Evolutionary conservation across 64 coral and sea anemone species (phyloP), one percentile per base, ranked within the genome.

Genomic region (Trachythela sp.): DNA sequence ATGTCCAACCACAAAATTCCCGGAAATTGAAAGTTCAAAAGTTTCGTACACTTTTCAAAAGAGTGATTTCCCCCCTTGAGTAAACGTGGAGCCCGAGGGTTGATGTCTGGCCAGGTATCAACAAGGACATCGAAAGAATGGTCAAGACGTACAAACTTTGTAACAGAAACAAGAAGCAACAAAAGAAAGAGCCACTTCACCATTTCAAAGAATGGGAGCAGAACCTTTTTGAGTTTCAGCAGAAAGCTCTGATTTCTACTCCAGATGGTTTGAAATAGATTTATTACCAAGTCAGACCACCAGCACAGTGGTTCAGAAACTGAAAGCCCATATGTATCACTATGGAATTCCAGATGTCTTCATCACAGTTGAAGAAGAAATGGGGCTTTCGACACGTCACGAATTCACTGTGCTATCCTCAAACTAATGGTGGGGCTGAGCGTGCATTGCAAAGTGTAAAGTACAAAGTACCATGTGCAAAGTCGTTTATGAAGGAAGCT

Each of bases 41-140:
- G n/a, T n/a, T n/a, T n/a, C n/a, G n/a, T n/a, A n/a, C n/a, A n/a
- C n/a, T n/a, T n/a, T n/a, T n/a, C n/a, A n/a, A n/a, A n/a, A n/a
- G n/a, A n/a, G n/a, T n/a, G n/a, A n/a, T n/a, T n/a, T n/a, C n/a
- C n/a, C n/a, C n/a, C n/a, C n/a, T n/a, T n/a, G n/a, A n/a, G n/a
- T 41, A 49, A 76, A n/a, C 3, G 64, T 40, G 27, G 93, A 85
- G 90, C 90, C 17, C 52, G 90, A 86, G 56, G 80, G 2, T 20
- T 58, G 4, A 33, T 94, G 0, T 94, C n/a, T 89, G 92, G 84
- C 92, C 77, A 84, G 35, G 34, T 17, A 92, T 94, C 83, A 89
- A 75, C 36, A 30, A 14, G 9, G 77, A 94, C 36, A 89, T 92
- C 15, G 36, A 88, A n/a, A 48, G 88, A 29, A 60, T 52, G 43